Base-by-base conservation (phyloP, 2,113 vertebrate species). In the Penelope pileata region DNA sequence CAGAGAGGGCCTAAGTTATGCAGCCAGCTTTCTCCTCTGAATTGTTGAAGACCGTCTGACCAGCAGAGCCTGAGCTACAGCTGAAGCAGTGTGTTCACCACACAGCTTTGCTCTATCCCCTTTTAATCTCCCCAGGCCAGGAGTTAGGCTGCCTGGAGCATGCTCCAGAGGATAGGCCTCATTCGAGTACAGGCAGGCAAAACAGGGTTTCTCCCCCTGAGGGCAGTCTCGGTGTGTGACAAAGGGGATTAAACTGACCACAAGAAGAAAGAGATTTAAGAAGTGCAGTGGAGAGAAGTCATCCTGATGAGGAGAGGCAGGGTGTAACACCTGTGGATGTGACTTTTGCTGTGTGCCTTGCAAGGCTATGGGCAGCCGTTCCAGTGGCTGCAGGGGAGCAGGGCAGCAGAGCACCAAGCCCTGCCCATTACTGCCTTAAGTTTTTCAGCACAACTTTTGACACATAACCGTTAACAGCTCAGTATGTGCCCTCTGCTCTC, bases 321-420 rank as follows among this genome's bases (percentile, higher is more conserved):
- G 12, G 7, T 4, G 8, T 34, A 32, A 18, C 9, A 50, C 13
- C 14, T 0, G 1, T 16, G 36, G 43, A 12, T 0, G 3, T 12
- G 38, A 23, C 42, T 10, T 2, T 27, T 0, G 0, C 11, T 40
- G 27, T 36, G 27, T 9, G 34, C 19, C 32, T 67, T 26, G 43
- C 1, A 2, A 23, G 54, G 42, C 15, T 3, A 3, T 12, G 32
- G 6, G 5, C 0, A 34, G 24, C 58, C 9, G 6, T 5, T 18
- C 36, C 9, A 48, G 3, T 54, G 69, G 14, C 32, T 23, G 32
- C 60, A 63, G 38, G 26, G 51, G 27, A 80, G 15, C 0, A 2
- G 45, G 22, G 30, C 40, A 64, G 38, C 1, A 4, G 43, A 34
- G 6, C 90, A 50, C 16, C 23, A 62, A 40, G 36, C 13, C 12